Evolutionary conservation across 2,113 vertebrate species (phyloP).

Genomic region (Tylochromis polylepis): DNA sequence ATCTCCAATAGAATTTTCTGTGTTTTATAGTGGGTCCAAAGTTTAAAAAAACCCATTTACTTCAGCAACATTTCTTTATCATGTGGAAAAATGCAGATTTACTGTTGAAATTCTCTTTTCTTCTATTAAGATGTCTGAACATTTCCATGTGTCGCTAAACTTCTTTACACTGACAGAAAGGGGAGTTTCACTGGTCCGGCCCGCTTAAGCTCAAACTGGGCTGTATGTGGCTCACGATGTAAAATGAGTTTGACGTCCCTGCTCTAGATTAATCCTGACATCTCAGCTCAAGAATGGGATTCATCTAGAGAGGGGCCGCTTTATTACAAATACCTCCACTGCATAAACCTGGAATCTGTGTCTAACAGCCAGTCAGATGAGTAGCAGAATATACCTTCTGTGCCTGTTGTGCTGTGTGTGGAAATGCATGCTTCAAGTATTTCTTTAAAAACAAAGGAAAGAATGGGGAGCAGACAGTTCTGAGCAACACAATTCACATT

Average conservation of each 20-base stretch:
- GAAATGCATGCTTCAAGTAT: not conserved
- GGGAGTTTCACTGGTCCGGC: not conserved
- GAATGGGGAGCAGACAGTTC: not conserved
- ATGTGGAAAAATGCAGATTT: not conserved
- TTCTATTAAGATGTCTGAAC: not conserved
- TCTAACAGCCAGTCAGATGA: not conserved
- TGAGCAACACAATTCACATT: not conserved
- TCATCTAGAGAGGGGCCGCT: not conserved
- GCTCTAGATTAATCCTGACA: not conserved
- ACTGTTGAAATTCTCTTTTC: not conserved
- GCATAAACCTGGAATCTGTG: not conserved
- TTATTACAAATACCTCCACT: not conserved
- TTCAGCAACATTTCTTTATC: not conserved
- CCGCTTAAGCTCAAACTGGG: not conserved
- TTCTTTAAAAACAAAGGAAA: not conserved
- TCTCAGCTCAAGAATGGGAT: not conserved
- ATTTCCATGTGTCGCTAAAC: not conserved
- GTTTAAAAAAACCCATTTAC: not conserved
- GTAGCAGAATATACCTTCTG: not conserved
- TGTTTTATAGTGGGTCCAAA: not conserved
- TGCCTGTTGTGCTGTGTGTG: not conserved
- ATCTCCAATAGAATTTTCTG: not conserved
- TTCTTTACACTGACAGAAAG: not conserved
- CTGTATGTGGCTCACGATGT: not conserved
- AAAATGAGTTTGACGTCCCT: not conserved